phyloP scores from a whole-genome alignment of 2,113 vertebrate species.

The Engraulis encrasicolus region DNA sequence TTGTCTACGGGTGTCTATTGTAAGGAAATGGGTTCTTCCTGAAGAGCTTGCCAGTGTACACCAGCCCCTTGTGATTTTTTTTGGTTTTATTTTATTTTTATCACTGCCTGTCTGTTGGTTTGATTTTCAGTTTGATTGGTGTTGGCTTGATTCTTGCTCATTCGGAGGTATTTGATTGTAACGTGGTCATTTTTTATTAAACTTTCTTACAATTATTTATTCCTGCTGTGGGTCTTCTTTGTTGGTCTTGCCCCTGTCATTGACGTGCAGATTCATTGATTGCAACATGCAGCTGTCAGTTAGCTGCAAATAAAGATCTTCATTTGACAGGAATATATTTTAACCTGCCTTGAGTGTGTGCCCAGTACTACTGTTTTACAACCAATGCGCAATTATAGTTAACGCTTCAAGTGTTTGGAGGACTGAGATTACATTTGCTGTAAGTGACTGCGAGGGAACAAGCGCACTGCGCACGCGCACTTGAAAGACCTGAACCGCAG shows the following conservation, averaged over 20 bases:
- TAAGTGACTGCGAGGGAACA: slow-evolving; percentile 46
- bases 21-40: neutral
- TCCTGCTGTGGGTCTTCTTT: neutral
- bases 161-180: slow-evolving; percentile 18
- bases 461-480: slow-evolving; percentile 71
- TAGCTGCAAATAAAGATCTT: neutral
- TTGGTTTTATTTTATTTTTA: neutral
- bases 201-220: slow-evolving; percentile 10
- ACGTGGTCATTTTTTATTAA: slow-evolving; percentile 12
- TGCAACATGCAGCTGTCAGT: neutral
- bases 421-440: neutral
- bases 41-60: neutral
- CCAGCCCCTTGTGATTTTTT: neutral
- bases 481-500: slow-evolving; percentile 68
- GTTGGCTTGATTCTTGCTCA: slow-evolving; percentile 5
- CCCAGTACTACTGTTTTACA: slow-evolving; percentile 8
- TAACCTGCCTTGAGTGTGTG: neutral
- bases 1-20: neutral
- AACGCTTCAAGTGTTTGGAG: neutral
- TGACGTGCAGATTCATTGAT: neutral
- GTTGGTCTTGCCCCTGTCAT: neutral
- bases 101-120: neutral
- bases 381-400: slow-evolving; percentile 10
- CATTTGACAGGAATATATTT: neutral
- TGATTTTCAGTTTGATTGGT: slow-evolving; percentile 11